Conservation (phyloP, 2,113 vertebrate genomes). For the Felis catus region DNA sequence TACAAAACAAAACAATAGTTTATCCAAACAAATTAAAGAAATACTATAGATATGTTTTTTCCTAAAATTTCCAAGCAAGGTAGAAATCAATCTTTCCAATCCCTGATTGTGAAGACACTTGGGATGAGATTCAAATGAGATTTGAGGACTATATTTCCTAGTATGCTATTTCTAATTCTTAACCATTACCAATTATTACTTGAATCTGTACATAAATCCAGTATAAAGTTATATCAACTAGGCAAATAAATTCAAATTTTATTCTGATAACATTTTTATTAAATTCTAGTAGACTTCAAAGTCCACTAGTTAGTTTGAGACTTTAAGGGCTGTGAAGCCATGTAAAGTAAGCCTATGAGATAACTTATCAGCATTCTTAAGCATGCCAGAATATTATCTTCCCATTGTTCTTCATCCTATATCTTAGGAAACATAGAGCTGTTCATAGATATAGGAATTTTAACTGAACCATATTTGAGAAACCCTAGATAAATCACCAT, state of each 20-base stretch:
- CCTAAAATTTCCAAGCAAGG: background rate
- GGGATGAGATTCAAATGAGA: background rate
- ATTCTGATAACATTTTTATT: slow-evolving; percentile 30
- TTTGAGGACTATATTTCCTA: background rate
- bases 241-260: slow-evolving; percentile 36
- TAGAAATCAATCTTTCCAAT: background rate
- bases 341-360: background rate
- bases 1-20: background rate
- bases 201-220: slow-evolving; percentile 1
- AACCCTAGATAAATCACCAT: background rate
- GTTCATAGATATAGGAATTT: background rate
- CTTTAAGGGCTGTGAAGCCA: background rate
- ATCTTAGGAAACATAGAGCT: background rate
- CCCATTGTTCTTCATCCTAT: background rate
- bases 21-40: background rate
- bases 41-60: background rate
- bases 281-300: background rate
- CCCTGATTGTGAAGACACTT: background rate
- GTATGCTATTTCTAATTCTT: background rate
- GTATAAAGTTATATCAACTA: slow-evolving; percentile 1
- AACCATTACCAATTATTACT: background rate
- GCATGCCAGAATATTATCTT: background rate
- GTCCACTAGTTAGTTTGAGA: background rate
- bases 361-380: background rate
- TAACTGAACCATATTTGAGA: background rate